Evolutionary conservation across 2,888 invertebrate genomes (phyloP).

Genomic region (Habrosyne pyritoides): DNA sequence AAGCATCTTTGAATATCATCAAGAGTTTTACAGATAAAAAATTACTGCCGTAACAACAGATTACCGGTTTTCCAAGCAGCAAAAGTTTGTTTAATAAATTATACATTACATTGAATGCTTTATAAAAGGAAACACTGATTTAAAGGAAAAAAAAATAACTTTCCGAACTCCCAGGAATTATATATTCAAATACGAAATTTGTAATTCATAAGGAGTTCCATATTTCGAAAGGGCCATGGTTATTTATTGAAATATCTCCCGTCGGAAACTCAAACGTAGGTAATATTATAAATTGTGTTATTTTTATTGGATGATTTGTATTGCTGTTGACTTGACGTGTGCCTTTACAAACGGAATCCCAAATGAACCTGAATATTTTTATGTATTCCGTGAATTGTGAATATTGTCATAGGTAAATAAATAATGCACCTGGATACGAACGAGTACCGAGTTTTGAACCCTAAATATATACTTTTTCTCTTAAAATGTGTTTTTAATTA

Average conservation of each 20-base stretch:
- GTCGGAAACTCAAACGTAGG: not conserved
- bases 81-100: constrained; percentile 39
- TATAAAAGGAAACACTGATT: constrained; percentile 41
- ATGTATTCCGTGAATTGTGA: not conserved
- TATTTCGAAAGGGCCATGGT: constrained; percentile 43
- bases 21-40: not conserved
- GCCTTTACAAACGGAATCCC: not conserved
- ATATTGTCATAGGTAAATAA: not conserved
- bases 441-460: no score
- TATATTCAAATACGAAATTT: constrained; percentile 59
- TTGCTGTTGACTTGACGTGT: not conserved
- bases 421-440: no score
- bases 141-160: constrained; percentile 52
- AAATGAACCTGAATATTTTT: not conserved
- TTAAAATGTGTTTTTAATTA: no score
- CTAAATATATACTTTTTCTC: no score
- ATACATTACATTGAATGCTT: constrained; percentile 30
- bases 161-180: constrained; percentile 54
- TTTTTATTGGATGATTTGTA: constrained; percentile 1
- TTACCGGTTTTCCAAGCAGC: constrained; percentile 23
- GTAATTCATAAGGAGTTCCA: constrained; percentile 55
- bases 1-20: not conserved
- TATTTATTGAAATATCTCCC: constrained; percentile 42
- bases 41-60: not conserved
- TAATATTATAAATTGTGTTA: not conserved